Evolutionary conservation across 2,797 vertebrate species (phyloP).

Genomic region (Argyrosomus regius): DNA sequence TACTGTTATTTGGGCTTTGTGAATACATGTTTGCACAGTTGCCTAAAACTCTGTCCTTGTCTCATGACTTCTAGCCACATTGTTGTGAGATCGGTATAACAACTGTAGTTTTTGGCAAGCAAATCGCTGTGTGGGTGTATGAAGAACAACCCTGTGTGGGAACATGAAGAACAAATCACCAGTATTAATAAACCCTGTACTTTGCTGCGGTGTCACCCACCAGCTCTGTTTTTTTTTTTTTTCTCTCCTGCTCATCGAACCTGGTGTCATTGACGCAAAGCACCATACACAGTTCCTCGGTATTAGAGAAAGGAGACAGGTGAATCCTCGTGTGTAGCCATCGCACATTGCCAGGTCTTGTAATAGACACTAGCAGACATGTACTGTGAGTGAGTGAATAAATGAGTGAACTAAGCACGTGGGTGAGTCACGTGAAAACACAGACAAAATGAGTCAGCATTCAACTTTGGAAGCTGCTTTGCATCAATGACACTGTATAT

Average conservation of each 20-base stretch:
- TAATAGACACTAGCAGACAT: constrained; percentile 8
- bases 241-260: constrained; percentile 36
- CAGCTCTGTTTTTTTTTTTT: constrained; percentile 26
- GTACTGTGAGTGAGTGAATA: constrained; percentile 8
- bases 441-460: neutral
- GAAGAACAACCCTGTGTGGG: constrained; percentile 61
- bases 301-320: constrained; percentile 22
- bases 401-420: constrained; percentile 10
- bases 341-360: neutral
- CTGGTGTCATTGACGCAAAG: constrained; percentile 42
- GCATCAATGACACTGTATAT: constrained; percentile 2
- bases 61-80: constrained; percentile 37
- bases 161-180: constrained; percentile 44
- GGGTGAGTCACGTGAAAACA: neutral
- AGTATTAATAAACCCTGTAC: constrained; percentile 60
- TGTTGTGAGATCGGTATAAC: constrained; percentile 44
- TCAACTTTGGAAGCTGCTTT: constrained; percentile 23
- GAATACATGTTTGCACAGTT: constrained; percentile 40
- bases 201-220: constrained; percentile 53
- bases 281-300: constrained; percentile 14
- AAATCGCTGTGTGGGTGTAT: constrained; percentile 52
- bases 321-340: neutral
- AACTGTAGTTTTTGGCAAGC: constrained; percentile 53
- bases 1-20: constrained; percentile 30
- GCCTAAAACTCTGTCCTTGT: constrained; percentile 35